These are phyloP conservation scores for Bradypus variegatus DNA, from an alignment of 2,797 vertebrate species.

Conservation along the genomic window DNA sequence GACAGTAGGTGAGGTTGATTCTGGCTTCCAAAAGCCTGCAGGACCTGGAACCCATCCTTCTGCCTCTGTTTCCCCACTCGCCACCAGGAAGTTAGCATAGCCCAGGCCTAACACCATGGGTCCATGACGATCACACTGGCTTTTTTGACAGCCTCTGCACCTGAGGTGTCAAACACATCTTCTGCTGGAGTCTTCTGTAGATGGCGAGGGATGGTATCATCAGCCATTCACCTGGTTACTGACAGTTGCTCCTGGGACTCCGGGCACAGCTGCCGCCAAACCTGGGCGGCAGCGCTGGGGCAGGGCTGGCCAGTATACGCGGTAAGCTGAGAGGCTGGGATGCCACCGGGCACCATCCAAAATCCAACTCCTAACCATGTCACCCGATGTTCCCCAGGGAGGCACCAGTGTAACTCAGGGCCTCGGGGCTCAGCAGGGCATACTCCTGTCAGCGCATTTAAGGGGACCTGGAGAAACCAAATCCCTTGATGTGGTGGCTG, in stretches of 20 bases:
- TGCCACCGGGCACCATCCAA: not conserved
- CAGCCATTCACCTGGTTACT: too few relatives aligned
- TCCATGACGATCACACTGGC: too few relatives aligned
- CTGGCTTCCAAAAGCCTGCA: not conserved
- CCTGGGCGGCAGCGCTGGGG: not conserved
- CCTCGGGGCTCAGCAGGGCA: fast-evolving
- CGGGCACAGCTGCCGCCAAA: not conserved
- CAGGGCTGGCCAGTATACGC: too few relatives aligned
- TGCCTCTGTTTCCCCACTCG: not conserved
- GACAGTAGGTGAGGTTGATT: not conserved
- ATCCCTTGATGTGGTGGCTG: not conserved
- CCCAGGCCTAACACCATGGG: fast-evolving
- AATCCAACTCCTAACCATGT: not conserved
- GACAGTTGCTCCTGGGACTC: not conserved
- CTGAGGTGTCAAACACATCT: too few relatives aligned
- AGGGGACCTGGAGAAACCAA: not conserved
- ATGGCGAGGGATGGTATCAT: too few relatives aligned
- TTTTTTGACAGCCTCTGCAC: too few relatives aligned
- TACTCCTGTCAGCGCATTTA: not conserved
- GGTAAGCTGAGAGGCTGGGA: not conserved
- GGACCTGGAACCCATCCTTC: not conserved
- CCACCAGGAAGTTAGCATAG: not conserved
- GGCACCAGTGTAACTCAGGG: not conserved
- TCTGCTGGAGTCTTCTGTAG: too few relatives aligned
- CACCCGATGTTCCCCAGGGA: not conserved